Base-by-base conservation (phyloP, 2,113 vertebrate genomes). In the Synchiropus splendidus region DNA sequence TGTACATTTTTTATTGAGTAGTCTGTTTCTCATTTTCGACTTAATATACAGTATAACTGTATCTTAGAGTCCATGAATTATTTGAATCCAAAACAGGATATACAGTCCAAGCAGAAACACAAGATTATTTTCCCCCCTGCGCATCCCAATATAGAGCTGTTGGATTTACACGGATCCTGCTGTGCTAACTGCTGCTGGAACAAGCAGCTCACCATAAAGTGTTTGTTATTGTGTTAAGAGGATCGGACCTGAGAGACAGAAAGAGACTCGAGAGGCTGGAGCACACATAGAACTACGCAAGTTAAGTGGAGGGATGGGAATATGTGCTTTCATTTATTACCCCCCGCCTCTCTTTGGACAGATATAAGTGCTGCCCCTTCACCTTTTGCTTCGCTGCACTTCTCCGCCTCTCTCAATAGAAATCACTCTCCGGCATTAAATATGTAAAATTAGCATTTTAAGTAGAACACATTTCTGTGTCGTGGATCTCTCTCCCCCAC, bases 381-480 rank as follows among this genome's bases (percentile, higher is more conserved):
- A 54, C 46, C 49, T 61, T 36, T 45, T 54, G 54, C 71, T 57
- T 65, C 77, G 46, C 52, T 76, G 71, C 63, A 17, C 42, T 60
- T 36, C 37, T 45, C 38, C 72, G 67, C 62, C 35, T 61, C 58
- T 63, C 66, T 61, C 70, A 63, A 54, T 65, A 76, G 72, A 72
- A 74, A 74, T 50, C 53, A 61, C 60, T 61, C 61, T 2, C 30
- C 74, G 70, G 66, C 82, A 87, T 87, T 74, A 77, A 88, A 88
- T 83, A 83, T 89, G 79, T 77, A 79, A 86, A 81, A 83, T 84
- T 78, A 85, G 76, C 79, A 79, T 85, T 82, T 81, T 61, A 85
- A 88, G 79, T 80, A 70, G 82, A 84, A 77, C 72, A 48, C 73
- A 62, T 82, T 77, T 70, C 45, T 68, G 68, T 80, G 40, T 83